Base-by-base conservation (phyloP, 2,888 invertebrate genomes). In the Ophraella communa region DNA sequence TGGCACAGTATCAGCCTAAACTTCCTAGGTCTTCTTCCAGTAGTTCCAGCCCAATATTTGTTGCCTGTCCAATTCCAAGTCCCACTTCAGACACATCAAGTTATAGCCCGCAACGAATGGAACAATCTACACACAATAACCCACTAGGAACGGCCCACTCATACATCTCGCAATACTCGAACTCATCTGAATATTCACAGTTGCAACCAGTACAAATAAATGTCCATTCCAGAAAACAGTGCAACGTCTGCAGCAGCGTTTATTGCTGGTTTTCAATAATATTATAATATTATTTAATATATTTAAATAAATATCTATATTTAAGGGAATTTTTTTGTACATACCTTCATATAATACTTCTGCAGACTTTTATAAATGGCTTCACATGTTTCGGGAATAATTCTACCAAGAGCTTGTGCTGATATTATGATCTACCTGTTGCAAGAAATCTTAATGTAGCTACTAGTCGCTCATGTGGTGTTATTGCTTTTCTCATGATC, bases 1-100 rank as follows among this genome's bases (percentile, higher is more conserved):
- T 27, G 27, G 27, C 27, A 27, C 27, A 27, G 27, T 27, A 27
- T 27, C 27, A 27, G 27, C 27, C 27, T 27, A 27, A 27, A 8
- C 3, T 27, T 27, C 27, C 39, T n/a, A 39, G 17, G 39, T 17
- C 39, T 39, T 39, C 39, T 39, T 39, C 39, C 39, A 39, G 39
- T 39, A 39, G 39, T 39, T 39, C 39, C 39, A 39, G 39, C 39
- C 39, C 39, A 39, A 39, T 39, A 39, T 39, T 39, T 39, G 39
- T 39, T 39, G 39, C 39, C 39, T 39, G 24, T 1, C 24, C 24
- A 24, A 24, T 39, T 39, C 39, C 39, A 39, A 39, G 39, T 39
- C 39, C 39, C 39, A 39, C 11, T 39, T 39, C 39, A 39, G 39
- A 39, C 14, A 39, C 23, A 51, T 21, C 21, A 51, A 51, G n/a